phyloP scores from a whole-genome alignment of 2,888 invertebrate species.

The Anoncus sp. region DNA sequence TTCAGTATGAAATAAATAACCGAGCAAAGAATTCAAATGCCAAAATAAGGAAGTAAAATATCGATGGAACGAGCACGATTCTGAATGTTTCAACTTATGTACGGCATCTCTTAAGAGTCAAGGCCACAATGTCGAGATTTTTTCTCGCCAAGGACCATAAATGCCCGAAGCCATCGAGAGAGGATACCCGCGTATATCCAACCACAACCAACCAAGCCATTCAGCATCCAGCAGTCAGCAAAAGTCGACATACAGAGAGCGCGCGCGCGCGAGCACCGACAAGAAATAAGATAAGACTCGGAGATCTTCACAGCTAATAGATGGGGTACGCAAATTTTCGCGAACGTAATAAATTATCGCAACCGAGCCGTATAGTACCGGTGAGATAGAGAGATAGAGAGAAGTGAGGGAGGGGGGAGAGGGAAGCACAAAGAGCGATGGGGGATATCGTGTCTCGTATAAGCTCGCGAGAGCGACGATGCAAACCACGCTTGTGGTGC shows the following conservation, averaged over 20 bases:
- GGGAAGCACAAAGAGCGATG: conserved; percentile 64
- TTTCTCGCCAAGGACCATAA: conserved; percentile 50
- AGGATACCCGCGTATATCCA: conserved; percentile 40
- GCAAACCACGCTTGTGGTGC: conserved; percentile 34
- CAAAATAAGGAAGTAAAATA: conserved; percentile 19
- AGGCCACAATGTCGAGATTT: conserved; percentile 62
- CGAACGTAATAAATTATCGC: conserved; percentile 77
- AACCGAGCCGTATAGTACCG: conserved; percentile 53
- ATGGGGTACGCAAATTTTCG: conserved; percentile 77
- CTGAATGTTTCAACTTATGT: conserved; percentile 19
- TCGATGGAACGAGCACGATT: conserved; percentile 26
- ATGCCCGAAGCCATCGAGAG: conserved; percentile 60
- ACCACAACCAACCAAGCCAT: conserved; percentile 49
- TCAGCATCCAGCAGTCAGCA: conserved; percentile 57
- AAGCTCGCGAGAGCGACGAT: conserved; percentile 46
- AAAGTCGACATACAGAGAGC: conserved; percentile 59
- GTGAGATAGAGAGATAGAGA: conserved; percentile 60
- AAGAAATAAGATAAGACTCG: conserved; percentile 60
- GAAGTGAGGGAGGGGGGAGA: conserved; percentile 52
- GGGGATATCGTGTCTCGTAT: conserved; percentile 65
- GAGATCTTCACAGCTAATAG: conserved; percentile 69
- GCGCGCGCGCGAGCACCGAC: conserved; percentile 44
- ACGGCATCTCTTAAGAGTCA: conserved; percentile 59
- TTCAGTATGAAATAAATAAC: neutral
- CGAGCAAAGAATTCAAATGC: neutral